phyloP scores from a whole-genome alignment of 1,140 invertebrate genomes.

The Anoplolepis gracilipes region DNA sequence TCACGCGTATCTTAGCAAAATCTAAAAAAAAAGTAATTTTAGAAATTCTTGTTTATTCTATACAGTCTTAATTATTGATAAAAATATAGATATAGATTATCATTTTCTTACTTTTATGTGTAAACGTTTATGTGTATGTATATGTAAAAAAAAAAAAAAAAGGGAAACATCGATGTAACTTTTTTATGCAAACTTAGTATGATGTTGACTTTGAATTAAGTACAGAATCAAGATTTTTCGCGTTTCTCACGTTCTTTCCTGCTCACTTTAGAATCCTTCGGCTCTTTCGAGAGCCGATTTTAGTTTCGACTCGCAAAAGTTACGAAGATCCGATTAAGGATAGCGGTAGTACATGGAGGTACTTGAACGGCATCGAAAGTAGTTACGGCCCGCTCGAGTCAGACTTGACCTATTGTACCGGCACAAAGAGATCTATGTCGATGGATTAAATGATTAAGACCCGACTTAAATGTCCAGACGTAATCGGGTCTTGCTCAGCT shows the following conservation, averaged over 20 bases:
- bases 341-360: slow-evolving; percentile 37
- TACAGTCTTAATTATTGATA: not conserved
- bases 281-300: slow-evolving; percentile 47
- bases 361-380: slow-evolving; percentile 49
- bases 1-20: not conserved
- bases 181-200: not conserved
- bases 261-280: slow-evolving; percentile 43
- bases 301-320: slow-evolving; percentile 51
- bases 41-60: too few relatives aligned
- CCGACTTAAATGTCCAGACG: slow-evolving; percentile 54
- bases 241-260: slow-evolving; percentile 29
- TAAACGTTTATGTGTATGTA: too few relatives aligned
- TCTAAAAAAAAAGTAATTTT: not conserved
- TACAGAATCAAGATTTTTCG: slow-evolving; percentile 31
- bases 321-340: slow-evolving; percentile 48
- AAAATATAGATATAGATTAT: not conserved
- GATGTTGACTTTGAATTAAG: slow-evolving; percentile 54
- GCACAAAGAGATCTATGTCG: slow-evolving; percentile 66
- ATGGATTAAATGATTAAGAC: slow-evolving; percentile 66
- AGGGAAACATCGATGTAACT: not conserved
- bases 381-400: slow-evolving; percentile 60
- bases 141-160: not conserved
- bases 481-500: slow-evolving; percentile 37
- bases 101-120: not conserved
- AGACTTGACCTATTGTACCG: slow-evolving; percentile 56